phyloP scores from a whole-genome alignment of 1,140 invertebrate genomes.

The Wasmannia auropunctata region DNA sequence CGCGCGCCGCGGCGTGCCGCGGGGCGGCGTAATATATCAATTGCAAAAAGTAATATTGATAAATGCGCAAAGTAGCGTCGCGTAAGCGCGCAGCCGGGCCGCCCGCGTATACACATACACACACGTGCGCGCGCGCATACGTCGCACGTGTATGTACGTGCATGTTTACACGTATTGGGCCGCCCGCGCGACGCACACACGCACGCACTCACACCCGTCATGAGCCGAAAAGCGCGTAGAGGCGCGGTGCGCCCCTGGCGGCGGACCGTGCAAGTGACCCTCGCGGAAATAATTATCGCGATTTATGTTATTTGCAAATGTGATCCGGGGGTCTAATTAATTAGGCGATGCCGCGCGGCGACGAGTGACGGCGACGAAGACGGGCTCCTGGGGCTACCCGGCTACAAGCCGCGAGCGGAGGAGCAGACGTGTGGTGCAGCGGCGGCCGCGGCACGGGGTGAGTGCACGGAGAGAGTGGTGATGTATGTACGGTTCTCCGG shows the following conservation, averaged over 20 bases:
- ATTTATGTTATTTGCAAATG: constrained; percentile 83
- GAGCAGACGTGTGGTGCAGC: no score
- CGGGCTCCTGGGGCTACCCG: constrained; percentile 58
- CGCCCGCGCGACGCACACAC: background rate
- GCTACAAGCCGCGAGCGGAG: constrained; percentile 55
- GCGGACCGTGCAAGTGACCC: constrained; percentile 72
- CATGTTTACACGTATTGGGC: no score
- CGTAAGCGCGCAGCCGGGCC: constrained; percentile 65
- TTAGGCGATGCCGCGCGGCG: constrained; percentile 75
- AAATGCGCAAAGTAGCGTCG: constrained; percentile 75
- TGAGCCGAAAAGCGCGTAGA: constrained; percentile 58
- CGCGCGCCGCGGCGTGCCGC: background rate
- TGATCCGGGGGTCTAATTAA: constrained; percentile 74
- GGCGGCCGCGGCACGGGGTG: constrained; percentile 67
- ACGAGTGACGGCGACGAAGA: constrained; percentile 70
- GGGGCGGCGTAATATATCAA: constrained; percentile 58
- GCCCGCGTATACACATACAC: background rate
- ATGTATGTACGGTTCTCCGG: background rate
- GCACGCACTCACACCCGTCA: background rate
- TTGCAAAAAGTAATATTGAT: constrained; percentile 74
- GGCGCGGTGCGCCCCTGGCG: constrained; percentile 78
- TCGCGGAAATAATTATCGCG: constrained; percentile 83
- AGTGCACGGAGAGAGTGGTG: constrained; percentile 68
- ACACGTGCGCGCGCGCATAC: background rate
- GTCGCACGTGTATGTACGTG: background rate